Conservation (phyloP, 2,797 vertebrate genomes). For the Threskiornis aethiopicus region DNA sequence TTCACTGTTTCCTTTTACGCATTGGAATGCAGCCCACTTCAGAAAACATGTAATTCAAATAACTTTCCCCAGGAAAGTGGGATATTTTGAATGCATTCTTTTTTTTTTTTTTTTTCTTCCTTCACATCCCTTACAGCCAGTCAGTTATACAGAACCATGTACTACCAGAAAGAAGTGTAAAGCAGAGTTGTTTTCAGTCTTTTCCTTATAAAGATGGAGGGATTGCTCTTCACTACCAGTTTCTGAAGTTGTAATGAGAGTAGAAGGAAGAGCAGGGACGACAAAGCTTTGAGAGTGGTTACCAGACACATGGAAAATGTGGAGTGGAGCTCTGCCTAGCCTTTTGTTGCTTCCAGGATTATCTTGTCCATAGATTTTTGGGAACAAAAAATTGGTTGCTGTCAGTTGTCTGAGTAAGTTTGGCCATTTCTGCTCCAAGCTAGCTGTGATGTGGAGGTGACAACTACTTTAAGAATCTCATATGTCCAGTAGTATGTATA, state of each 20-base stretch:
- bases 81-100: not conserved
- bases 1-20: not conserved
- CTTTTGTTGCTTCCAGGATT: not conserved
- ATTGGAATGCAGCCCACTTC: conserved; percentile 48
- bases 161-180: not conserved
- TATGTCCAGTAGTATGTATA: not conserved
- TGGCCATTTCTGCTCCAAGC: not conserved
- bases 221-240: not conserved
- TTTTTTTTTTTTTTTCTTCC: not conserved
- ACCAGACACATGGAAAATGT: not conserved
- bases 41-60: conserved; percentile 45
- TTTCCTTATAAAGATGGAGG: not conserved
- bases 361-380: not conserved
- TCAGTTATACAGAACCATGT: not conserved
- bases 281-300: not conserved
- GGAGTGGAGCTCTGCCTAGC: not conserved
- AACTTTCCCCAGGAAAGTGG: not conserved
- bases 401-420: not conserved
- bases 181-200: not conserved
- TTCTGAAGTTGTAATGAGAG: not conserved
- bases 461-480: not conserved
- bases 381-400: not conserved
- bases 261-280: not conserved
- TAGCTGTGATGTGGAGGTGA: not conserved
- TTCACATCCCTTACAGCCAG: not conserved